These are phyloP conservation scores for Schrankia costaestrigalis DNA, from an alignment of 2,888 invertebrate species.

Conservation along the genomic window DNA sequence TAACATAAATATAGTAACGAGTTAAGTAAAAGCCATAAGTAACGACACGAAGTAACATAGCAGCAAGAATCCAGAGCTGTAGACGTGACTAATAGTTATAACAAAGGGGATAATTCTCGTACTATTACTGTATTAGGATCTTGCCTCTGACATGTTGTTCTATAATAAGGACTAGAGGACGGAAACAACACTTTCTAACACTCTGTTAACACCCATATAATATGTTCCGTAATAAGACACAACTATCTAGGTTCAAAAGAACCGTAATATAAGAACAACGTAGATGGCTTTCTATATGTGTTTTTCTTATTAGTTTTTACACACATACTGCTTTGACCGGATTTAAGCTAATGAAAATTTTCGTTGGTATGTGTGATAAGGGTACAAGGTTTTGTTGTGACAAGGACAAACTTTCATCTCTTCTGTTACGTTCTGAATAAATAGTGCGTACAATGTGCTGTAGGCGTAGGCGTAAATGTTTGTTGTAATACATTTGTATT, in stretches of 20 bases:
- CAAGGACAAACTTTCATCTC: constrained; percentile 13
- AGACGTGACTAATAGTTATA: constrained; percentile 14
- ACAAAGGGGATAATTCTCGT: constrained; percentile 15
- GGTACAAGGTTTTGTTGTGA: constrained; percentile 4
- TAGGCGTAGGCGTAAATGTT: neutral
- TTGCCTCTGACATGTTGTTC: constrained; percentile 7
- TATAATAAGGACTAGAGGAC: constrained; percentile 12
- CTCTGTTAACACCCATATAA: neutral
- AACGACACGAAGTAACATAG: too few relatives aligned
- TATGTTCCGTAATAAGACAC: too few relatives aligned
- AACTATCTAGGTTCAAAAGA: too few relatives aligned
- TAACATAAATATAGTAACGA: too few relatives aligned
- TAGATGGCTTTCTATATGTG: too few relatives aligned
- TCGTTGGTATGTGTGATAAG: constrained; percentile 2
- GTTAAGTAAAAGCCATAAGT: too few relatives aligned
- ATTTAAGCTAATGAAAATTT: constrained; percentile 6
- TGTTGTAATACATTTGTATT: too few relatives aligned
- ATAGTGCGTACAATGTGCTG: neutral
- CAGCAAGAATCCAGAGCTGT: too few relatives aligned
- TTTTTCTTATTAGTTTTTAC: too few relatives aligned
- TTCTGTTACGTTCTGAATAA: constrained; percentile 7
- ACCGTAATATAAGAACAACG: too few relatives aligned
- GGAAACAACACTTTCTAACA: constrained; percentile 1
- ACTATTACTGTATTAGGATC: constrained; percentile 10
- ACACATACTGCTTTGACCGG: too few relatives aligned